Base-by-base conservation (phyloP, 2,888 invertebrate genomes). In the Sphinx pinastri region DNA sequence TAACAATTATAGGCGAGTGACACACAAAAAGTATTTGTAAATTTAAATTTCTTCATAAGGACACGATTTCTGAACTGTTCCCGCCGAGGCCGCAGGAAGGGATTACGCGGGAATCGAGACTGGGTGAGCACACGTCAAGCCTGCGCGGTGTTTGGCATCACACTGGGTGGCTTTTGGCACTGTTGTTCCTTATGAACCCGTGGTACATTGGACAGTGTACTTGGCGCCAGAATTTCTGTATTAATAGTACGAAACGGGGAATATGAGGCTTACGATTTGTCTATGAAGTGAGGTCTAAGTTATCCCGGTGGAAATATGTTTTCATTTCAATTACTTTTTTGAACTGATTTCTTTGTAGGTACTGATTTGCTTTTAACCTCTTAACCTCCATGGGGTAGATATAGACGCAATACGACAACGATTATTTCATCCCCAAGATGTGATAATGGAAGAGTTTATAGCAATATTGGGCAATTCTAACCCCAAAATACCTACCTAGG, bases 101-200 rank as follows among this genome's bases (percentile, higher is more conserved):
- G 70, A 71, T 25, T 25, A 73, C 69, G 70, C 70, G 69, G 68
- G 60, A 73, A 77, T 67, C 70, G 74, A 72, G 75, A 74, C 74
- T 73, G 47, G 71, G 77, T 75, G 76, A 68, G 73, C 73, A 70
- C 73, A 82, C 88, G 90, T 82, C 88, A 80, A 82, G 81, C 85
- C 84, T 77, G 81, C 81, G 74, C 85, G 77, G 75, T 78, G 81
- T 82, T 84, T 88, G 89, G 90, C 89, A 88, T 79, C 76, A 75
- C 75, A 93, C 92, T 91, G 88, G 84, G 84, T 83, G 74, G 84
- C 78, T 89, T 88, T 91, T 92, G 92, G 91, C 92, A 90, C 82
- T 74, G 71, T 77, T 74, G 75, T 63, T 63, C 80, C 80, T 84
- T 87, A 85, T 83, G 85, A 83, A 81, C 79, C 75, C 76, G 63